phyloP scores from a whole-genome alignment of 2,888 invertebrate genomes.

The Argynnis bischoffii region DNA sequence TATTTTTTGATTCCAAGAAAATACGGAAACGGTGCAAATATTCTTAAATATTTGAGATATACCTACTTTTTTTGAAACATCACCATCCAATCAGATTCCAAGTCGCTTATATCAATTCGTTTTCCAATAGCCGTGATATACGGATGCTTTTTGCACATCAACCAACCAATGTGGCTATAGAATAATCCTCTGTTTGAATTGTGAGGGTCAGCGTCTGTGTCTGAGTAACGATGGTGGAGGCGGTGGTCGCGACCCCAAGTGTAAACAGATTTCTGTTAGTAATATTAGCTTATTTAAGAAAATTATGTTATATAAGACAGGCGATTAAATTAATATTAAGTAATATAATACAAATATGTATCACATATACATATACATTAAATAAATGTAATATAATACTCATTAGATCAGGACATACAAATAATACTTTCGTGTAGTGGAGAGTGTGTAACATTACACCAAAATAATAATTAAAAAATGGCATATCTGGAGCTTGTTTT shows the following conservation, averaged over 20 bases:
- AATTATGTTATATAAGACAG: not conserved
- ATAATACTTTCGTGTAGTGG: too few relatives aligned
- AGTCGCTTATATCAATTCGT: slow-evolving; percentile 88
- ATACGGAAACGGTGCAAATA: too few relatives aligned
- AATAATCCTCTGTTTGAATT: slow-evolving; percentile 92
- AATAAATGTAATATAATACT: too few relatives aligned
- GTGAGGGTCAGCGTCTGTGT: slow-evolving; percentile 89
- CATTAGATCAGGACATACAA: too few relatives aligned
- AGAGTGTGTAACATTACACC: too few relatives aligned
- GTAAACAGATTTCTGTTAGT: slow-evolving; percentile 85
- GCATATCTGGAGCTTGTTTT: too few relatives aligned
- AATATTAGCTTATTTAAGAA: not conserved
- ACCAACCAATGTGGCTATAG: slow-evolving; percentile 94
- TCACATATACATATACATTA: too few relatives aligned
- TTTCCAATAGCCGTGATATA: slow-evolving; percentile 85
- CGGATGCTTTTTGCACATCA: slow-evolving; percentile 90
- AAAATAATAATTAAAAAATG: too few relatives aligned
- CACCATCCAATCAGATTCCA: slow-evolving; percentile 86
- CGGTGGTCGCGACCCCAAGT: slow-evolving; percentile 92
- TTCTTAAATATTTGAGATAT: not conserved
- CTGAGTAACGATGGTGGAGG: slow-evolving; percentile 89
- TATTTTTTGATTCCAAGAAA: too few relatives aligned
- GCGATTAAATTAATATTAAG: too few relatives aligned
- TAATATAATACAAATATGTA: too few relatives aligned
- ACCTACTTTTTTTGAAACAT: slow-evolving; percentile 89